These are phyloP conservation scores for Oenanthe melanoleuca DNA, from an alignment of 2,113 vertebrate genomes.

Conservation along the genomic window DNA sequence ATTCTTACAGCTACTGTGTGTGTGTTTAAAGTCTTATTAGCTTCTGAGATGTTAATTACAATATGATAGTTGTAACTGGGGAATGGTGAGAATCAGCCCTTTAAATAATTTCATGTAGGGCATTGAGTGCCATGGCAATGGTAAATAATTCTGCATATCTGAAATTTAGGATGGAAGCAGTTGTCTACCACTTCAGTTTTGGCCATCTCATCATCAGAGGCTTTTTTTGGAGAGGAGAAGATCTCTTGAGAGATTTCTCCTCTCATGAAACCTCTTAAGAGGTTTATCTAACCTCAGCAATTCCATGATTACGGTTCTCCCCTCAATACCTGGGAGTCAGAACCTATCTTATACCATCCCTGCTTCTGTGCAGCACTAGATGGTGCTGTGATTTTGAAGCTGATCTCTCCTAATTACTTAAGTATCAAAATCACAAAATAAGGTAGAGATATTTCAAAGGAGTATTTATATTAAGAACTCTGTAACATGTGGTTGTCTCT, in stretches of 20 bases:
- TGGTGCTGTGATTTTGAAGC: slow-evolving; percentile 38
- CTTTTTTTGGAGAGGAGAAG: background rate
- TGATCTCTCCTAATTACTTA: background rate
- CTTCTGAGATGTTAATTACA: background rate
- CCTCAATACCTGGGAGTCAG: background rate
- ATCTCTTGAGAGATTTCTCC: no score
- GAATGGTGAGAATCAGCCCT: background rate
- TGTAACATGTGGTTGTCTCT: fast-evolving
- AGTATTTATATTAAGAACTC: background rate
- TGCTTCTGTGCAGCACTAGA: background rate
- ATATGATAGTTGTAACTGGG: background rate
- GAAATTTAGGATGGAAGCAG: background rate
- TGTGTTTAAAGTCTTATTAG: background rate
- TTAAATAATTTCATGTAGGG: background rate
- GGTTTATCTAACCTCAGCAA: background rate
- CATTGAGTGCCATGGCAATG: background rate
- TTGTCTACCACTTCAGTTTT: background rate
- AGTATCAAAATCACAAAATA: background rate
- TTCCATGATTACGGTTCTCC: background rate
- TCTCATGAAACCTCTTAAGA: background rate
- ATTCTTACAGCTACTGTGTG: background rate
- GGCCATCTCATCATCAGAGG: background rate
- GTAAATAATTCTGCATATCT: background rate
- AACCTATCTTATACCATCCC: background rate
- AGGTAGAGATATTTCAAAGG: background rate